A percentile compares a stretch with the other conserved stretches of the same genome.
Conservation (phyloP, 2,888 invertebrate genomes). For the Amphipyra tragopoginis region DNA sequence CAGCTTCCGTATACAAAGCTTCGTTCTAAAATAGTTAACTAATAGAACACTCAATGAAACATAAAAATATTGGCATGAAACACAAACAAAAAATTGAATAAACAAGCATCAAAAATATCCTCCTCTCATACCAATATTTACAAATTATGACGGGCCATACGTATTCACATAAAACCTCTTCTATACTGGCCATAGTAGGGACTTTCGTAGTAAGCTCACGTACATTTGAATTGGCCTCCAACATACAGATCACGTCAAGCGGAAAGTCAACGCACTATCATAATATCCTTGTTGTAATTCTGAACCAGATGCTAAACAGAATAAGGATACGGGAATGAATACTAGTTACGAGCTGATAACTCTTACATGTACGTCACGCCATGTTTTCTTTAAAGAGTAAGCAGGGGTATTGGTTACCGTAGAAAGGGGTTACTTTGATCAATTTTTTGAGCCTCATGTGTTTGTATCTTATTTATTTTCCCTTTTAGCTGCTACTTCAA, state of each 20-base stretch:
- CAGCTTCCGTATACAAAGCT: too few relatives aligned
- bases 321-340: slow-evolving; percentile 9
- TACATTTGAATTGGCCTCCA: slow-evolving; percentile 37
- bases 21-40: too few relatives aligned
- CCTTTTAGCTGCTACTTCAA: too few relatives aligned
- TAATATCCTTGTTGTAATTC: slow-evolving; percentile 55
- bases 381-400: not conserved
- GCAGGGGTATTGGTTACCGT: too few relatives aligned
- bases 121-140: slow-evolving; percentile 10
- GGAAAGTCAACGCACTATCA: slow-evolving; percentile 57
- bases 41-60: too few relatives aligned
- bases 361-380: slow-evolving; percentile 1
- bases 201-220: slow-evolving; percentile 39
- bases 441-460: too few relatives aligned
- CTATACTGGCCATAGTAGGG: slow-evolving; percentile 1
- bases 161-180: slow-evolving; percentile 27
- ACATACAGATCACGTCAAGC: slow-evolving; percentile 52
- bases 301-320: slow-evolving; percentile 42
- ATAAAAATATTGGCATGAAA: too few relatives aligned
- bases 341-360: slow-evolving; percentile 7
- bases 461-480: too few relatives aligned
- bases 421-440: too few relatives aligned
- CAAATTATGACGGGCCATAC: slow-evolving; percentile 19
- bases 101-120: too few relatives aligned
- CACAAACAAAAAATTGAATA: too few relatives aligned